These are phyloP conservation scores for Zeuzera pyrina DNA, from an alignment of 2,888 invertebrate genomes.

Conservation along the genomic window DNA sequence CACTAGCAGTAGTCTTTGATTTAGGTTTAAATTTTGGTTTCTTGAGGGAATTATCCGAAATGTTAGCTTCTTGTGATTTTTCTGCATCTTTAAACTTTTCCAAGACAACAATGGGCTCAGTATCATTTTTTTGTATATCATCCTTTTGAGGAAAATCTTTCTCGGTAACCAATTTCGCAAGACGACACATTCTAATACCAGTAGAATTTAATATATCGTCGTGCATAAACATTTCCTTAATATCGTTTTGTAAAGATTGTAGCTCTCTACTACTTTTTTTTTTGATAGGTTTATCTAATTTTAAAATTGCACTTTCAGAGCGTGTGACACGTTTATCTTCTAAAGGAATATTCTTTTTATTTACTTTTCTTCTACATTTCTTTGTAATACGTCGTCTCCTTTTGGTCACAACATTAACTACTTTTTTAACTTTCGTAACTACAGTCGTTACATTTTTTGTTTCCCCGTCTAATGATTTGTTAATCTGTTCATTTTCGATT, in stretches of 20 bases:
- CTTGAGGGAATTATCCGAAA: too few species aligned
- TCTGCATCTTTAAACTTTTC: slow-evolving; percentile 13
- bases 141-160: slow-evolving; percentile 25
- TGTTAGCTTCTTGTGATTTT: slow-evolving; percentile 25
- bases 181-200: slow-evolving; percentile 77
- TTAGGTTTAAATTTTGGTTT: slow-evolving; percentile 24
- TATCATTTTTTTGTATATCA: slow-evolving; percentile 14
- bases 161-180: slow-evolving; percentile 65
- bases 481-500: slow-evolving; percentile 5
- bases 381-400: slow-evolving; percentile 5
- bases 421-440: slow-evolving; percentile 14
- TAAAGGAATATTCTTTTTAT: slow-evolving; percentile 3
- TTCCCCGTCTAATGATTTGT: slow-evolving; percentile 6
- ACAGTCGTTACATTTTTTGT: slow-evolving; percentile 8
- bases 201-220: slow-evolving; percentile 75
- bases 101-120: slow-evolving; percentile 37
- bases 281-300: slow-evolving; percentile 17
- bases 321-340: slow-evolving; percentile 26
- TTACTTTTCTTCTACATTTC: slow-evolving; percentile 8
- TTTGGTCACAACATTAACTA: slow-evolving; percentile 7
- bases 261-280: slow-evolving; percentile 64
- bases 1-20: slow-evolving; percentile 6
- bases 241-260: slow-evolving; percentile 77
- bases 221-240: slow-evolving; percentile 79
- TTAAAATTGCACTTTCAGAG: slow-evolving; percentile 19